Conservation (phyloP, 1,140 invertebrate species). For the Nephotettix cincticeps region DNA sequence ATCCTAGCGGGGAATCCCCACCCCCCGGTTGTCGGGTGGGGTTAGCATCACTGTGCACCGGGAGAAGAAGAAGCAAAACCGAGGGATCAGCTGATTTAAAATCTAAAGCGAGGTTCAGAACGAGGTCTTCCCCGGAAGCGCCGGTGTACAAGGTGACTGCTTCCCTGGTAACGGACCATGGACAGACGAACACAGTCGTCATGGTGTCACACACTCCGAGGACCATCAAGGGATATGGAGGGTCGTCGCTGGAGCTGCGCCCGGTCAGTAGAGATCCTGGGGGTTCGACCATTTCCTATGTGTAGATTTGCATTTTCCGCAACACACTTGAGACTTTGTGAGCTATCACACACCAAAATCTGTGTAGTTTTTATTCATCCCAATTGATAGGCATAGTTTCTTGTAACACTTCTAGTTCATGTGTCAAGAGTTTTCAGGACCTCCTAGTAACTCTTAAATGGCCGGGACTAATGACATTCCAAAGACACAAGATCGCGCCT, state of each 20-base stretch:
- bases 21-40: background rate
- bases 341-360: too few relatives aligned
- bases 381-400: too few relatives aligned
- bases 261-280: background rate
- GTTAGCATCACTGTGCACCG: slow-evolving; percentile 6
- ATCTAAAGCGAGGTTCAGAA: background rate
- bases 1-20: background rate
- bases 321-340: too few relatives aligned
- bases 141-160: slow-evolving; percentile 11
- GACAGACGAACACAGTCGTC: background rate
- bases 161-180: background rate
- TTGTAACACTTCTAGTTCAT: too few relatives aligned
- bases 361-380: too few relatives aligned
- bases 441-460: too few relatives aligned
- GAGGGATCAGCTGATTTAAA: slow-evolving; percentile 3
- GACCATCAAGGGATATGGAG: background rate
- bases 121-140: slow-evolving; percentile 8
- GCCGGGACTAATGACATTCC: too few relatives aligned
- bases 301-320: too few relatives aligned
- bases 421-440: too few relatives aligned
- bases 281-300: too few relatives aligned
- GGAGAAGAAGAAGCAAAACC: background rate
- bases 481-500: too few relatives aligned
- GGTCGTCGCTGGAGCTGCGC: background rate
- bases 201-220: background rate